Evolutionary conservation across 1,140 invertebrate species (phyloP).

Genomic region (Philopotamus ludificatus): DNA sequence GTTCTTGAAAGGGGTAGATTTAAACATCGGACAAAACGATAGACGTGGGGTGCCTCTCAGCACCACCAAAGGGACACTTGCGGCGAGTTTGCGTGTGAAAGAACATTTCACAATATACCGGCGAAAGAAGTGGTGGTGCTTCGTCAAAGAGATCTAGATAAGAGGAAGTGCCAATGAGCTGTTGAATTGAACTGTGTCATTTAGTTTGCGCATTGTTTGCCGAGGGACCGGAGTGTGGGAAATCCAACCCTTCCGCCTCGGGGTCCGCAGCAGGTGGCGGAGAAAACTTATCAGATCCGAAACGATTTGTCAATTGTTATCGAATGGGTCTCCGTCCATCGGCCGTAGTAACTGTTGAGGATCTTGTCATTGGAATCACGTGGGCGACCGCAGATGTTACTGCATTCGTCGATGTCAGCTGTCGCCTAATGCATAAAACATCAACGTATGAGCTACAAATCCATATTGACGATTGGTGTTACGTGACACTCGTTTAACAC

Average conservation of each 20-base stretch:
- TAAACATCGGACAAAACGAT: too few species aligned
- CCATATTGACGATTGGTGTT: slow-evolving; percentile 11
- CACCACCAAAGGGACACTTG: neutral
- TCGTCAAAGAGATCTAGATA: slow-evolving; percentile 7
- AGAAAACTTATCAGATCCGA: slow-evolving; percentile 23
- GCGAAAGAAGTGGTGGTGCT: neutral
- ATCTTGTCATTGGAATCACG: neutral
- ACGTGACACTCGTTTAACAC: neutral
- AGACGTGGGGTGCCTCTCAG: too few species aligned
- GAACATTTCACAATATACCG: neutral
- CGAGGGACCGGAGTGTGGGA: neutral
- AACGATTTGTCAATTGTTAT: neutral
- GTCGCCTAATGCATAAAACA: slow-evolving; percentile 34
- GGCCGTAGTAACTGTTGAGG: too few species aligned
- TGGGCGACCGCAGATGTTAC: slow-evolving; percentile 26
- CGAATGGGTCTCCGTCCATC: too few species aligned
- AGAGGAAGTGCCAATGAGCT: slow-evolving; percentile 12
- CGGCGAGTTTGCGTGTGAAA: slow-evolving; percentile 12
- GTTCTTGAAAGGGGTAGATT: too few species aligned
- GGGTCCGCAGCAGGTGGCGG: slow-evolving; percentile 21
- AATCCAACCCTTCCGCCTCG: slow-evolving; percentile 8
- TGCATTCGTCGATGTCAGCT: slow-evolving; percentile 17
- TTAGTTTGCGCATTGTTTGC: neutral
- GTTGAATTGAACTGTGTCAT: neutral
- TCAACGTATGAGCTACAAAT: slow-evolving; percentile 11